phyloP scores from a whole-genome alignment of 2,888 invertebrate genomes.

The Perizoma flavofasciatum region DNA sequence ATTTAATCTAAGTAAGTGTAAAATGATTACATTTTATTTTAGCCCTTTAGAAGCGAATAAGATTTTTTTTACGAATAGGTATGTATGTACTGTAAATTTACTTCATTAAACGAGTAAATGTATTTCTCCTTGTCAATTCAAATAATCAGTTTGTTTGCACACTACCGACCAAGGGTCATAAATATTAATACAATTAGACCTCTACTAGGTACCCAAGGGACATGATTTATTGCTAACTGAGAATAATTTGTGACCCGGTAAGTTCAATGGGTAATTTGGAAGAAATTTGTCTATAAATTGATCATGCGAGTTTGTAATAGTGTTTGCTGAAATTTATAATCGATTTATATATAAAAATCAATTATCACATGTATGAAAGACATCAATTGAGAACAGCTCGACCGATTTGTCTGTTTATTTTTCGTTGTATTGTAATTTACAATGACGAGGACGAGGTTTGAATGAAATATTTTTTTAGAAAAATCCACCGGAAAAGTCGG shows the following conservation, averaged over 20 bases:
- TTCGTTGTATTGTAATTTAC: no score
- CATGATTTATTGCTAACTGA: constrained; percentile 54
- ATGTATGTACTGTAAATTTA: background rate
- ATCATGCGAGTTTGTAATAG: constrained; percentile 6
- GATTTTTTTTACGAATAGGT: no score
- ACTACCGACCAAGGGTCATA: constrained; percentile 57
- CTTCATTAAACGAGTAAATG: no score
- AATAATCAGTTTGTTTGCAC: constrained; percentile 49
- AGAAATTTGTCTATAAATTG: constrained; percentile 19
- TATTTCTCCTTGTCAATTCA: constrained; percentile 19
- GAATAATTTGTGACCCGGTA: constrained; percentile 42
- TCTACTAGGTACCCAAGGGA: constrained; percentile 47
- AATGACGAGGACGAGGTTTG: no score
- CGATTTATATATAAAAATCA: no score
- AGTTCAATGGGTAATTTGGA: constrained; percentile 26
- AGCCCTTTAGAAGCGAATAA: no score
- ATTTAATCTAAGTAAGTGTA: constrained; percentile 14
- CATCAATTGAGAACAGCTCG: no score
- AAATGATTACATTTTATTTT: background rate
- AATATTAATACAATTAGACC: constrained; percentile 69
- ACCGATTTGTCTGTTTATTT: no score
- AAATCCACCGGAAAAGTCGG: no score
- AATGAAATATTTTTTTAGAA: no score
- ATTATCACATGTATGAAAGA: no score
- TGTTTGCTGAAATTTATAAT: background rate